phyloP scores from a whole-genome alignment of 2,113 vertebrate genomes.

The Garra rufa region DNA sequence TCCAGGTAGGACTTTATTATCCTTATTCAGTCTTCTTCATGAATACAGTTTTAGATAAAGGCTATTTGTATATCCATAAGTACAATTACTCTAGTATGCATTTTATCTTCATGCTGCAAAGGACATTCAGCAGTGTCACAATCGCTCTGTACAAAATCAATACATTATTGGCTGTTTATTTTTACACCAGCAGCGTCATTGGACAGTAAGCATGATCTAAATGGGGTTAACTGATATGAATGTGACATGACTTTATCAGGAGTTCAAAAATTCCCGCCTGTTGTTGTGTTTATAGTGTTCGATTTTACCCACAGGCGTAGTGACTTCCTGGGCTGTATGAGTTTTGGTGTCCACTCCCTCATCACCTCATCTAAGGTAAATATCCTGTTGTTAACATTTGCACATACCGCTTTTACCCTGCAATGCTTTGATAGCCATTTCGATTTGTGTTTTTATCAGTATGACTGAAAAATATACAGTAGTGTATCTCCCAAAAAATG shows the following conservation, averaged over 20 bases:
- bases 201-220: background rate
- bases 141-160: background rate
- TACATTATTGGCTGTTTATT: background rate
- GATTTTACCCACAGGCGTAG: constrained; percentile 69
- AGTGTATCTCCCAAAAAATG: no score
- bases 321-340: constrained; percentile 88
- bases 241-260: background rate
- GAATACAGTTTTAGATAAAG: background rate
- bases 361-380: constrained; percentile 78
- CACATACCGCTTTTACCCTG: background rate
- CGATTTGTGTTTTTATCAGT: background rate
- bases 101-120: background rate
- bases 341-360: constrained; percentile 86
- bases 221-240: background rate
- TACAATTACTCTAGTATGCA: background rate
- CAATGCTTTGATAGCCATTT: background rate
- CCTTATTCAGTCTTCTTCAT: background rate
- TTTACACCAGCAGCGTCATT: background rate
- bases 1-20: constrained; percentile 70
- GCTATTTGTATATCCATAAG: background rate
- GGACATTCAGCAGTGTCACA: background rate
- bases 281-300: constrained; percentile 20
- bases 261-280: background rate
- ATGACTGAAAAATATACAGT: background rate
- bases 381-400: background rate